Evolutionary conservation across 2,113 vertebrate genomes (phyloP).

Genomic region (Austrofundulus limnaeus): DNA sequence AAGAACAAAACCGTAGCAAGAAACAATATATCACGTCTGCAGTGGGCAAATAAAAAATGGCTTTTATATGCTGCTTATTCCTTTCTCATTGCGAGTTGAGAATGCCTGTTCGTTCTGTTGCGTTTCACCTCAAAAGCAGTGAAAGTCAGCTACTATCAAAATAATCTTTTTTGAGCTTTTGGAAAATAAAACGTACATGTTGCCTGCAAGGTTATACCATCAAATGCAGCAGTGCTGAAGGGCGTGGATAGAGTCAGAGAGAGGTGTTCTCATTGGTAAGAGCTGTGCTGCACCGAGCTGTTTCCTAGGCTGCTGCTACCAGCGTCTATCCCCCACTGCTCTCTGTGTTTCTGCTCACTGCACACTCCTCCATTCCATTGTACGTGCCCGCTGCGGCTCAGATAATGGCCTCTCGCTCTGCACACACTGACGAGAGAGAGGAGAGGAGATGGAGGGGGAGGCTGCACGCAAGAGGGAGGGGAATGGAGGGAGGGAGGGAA

Average conservation of each 20-base stretch:
- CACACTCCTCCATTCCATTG: constrained; percentile 82
- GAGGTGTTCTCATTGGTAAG: constrained; percentile 54
- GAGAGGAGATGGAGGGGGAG: constrained; percentile 71
- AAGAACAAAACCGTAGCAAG: constrained; percentile 17
- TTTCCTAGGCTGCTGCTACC: constrained; percentile 62
- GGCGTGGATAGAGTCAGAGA: constrained; percentile 38
- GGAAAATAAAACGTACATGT: constrained; percentile 26
- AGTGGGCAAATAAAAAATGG: constrained; percentile 19
- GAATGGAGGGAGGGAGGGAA: constrained; percentile 46
- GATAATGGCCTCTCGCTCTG: constrained; percentile 85
- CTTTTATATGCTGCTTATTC: constrained; percentile 36
- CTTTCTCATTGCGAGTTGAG: constrained; percentile 34
- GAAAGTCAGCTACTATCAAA: constrained; percentile 21
- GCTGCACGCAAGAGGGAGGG: constrained; percentile 56
- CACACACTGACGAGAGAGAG: constrained; percentile 75
- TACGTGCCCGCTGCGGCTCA: constrained; percentile 83
- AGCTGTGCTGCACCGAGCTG: constrained; percentile 66
- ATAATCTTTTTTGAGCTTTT: constrained; percentile 29
- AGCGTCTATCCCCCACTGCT: constrained; percentile 60
- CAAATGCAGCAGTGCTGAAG: constrained; percentile 36
- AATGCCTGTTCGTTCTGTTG: constrained; percentile 33
- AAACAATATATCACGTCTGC: constrained; percentile 27
- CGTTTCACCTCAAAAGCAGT: constrained; percentile 35
- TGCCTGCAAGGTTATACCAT: constrained; percentile 27
- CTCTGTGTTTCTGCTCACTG: constrained; percentile 73